Evolutionary conservation across 2,888 invertebrate species (phyloP), one percentile per base, ranked within the genome.

Genomic region (Drosophila mayaguana): DNA sequence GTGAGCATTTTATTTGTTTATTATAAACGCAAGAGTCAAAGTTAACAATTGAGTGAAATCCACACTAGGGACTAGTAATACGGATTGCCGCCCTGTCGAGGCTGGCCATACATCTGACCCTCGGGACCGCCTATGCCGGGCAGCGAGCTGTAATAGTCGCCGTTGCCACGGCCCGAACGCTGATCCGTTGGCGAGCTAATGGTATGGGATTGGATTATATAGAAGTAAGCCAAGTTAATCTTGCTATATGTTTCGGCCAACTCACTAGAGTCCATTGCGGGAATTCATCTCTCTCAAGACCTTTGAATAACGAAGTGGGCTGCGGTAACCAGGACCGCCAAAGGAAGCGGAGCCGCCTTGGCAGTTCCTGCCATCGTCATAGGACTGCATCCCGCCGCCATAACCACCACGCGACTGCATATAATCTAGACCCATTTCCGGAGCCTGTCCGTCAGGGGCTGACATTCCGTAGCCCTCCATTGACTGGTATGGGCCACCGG

Each of bases 271-370:
- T 1, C 84, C 84, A 22, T 85, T 85, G 48, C 84, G 84, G 0
- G 84, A 85, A 46, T 88, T 88, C 88, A 85, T 85, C 32, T 88
- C 88, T 2, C 64, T 60, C 18, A 88, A 40, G 1, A 69, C 63
- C 25, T 86, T 88, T 14, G n/a, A 57, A 55, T 84, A 88, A 0
- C 84, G 81, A 40, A 84, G 46, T 1, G 84, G 69, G 34, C 84
- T 86, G 20, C 84, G 89, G 48, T 84, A 84, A 0, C 89, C 84
- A 7, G 88, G 63, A 11, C 89, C 89, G 0, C 84, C 84, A 16
- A 64, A 80, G 1, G 75, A 59, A 0, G 89, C 84, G 0, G 81
- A 61, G 3, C 81, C 72, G 12, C 60, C 55, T 14, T 88, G 83
- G 16, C 38, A 38, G 36, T 38, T 59, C 25, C 80, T 51, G 0